Conservation (phyloP, 2,797 vertebrate genomes). For the Tiaroga cobitis region DNA sequence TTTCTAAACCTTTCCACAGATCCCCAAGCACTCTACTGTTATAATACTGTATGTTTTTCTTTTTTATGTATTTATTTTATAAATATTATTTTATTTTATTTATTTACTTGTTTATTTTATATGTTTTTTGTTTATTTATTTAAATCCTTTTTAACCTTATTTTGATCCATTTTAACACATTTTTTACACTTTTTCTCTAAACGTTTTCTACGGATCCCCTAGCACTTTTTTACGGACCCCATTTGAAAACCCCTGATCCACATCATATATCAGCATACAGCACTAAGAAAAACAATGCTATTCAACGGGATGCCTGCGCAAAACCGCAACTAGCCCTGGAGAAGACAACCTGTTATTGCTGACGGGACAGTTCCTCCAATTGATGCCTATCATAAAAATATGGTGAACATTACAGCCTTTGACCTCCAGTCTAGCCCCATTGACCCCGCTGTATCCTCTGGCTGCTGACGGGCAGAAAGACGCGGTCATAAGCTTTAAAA, state of each 20-base stretch:
- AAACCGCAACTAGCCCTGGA: background rate
- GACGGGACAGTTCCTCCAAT: background rate
- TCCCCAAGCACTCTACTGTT: background rate
- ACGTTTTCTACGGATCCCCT: background rate
- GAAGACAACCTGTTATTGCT: constrained; percentile 9
- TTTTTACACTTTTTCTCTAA: background rate
- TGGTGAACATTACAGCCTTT: constrained; percentile 24
- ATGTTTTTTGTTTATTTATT: background rate
- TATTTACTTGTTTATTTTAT: background rate
- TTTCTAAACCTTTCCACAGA: background rate
- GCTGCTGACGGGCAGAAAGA: constrained; percentile 17
- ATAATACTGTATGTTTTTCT: background rate
- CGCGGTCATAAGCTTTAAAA: background rate
- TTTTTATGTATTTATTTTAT: background rate
- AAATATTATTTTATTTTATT: background rate
- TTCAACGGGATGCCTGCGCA: background rate
- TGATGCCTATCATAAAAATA: constrained; percentile 33
- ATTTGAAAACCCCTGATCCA: background rate
- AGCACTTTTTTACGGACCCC: background rate
- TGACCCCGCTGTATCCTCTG: constrained; percentile 8
- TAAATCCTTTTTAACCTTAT: background rate
- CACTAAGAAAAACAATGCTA: background rate
- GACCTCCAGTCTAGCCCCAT: constrained; percentile 27
- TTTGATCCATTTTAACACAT: background rate
- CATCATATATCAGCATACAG: constrained; percentile 1